These are phyloP conservation scores for Leucophenga varia DNA, from an alignment of 1,140 invertebrate genomes.

Conservation along the genomic window DNA sequence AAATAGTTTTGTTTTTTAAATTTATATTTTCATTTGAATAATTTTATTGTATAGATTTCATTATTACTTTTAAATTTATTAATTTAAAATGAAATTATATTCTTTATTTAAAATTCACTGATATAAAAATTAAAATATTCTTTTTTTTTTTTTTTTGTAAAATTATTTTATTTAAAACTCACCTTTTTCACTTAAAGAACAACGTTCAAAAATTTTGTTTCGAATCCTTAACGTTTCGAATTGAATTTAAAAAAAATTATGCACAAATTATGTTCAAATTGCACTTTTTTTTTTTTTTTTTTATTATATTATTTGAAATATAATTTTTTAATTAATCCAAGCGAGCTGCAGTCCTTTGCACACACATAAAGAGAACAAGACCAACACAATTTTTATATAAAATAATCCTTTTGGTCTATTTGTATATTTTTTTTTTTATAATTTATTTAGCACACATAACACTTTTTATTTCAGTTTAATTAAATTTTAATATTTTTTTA, in stretches of 20 bases:
- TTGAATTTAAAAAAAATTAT: conserved; percentile 27
- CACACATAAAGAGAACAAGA: too few relatives aligned
- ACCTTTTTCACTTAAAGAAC: conserved; percentile 43
- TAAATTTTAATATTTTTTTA: conserved; percentile 10
- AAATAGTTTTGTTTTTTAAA: conserved; percentile 14
- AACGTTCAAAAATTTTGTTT: conserved; percentile 20
- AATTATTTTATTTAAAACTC: conserved; percentile 23
- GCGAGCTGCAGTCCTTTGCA: conserved; percentile 30
- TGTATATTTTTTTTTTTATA: not conserved
- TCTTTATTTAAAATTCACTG: too few relatives aligned
- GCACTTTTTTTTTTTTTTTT: conserved; percentile 14
- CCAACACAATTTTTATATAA: too few relatives aligned
- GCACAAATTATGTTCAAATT: conserved; percentile 14
- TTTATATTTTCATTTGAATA: not conserved
- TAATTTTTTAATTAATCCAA: conserved; percentile 8
- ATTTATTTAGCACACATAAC: not conserved
- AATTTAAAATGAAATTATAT: too few relatives aligned
- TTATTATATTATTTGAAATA: conserved; percentile 4
- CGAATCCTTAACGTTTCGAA: too few relatives aligned
- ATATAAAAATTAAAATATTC: too few relatives aligned
- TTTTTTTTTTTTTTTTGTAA: too few relatives aligned
- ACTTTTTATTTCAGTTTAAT: conserved; percentile 18
- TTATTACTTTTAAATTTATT: not conserved
- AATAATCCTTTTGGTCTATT: not conserved
- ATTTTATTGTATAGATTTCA: not conserved